phyloP scores from a whole-genome alignment of 2,888 invertebrate species.

The Sphaerophoria taeniata region DNA sequence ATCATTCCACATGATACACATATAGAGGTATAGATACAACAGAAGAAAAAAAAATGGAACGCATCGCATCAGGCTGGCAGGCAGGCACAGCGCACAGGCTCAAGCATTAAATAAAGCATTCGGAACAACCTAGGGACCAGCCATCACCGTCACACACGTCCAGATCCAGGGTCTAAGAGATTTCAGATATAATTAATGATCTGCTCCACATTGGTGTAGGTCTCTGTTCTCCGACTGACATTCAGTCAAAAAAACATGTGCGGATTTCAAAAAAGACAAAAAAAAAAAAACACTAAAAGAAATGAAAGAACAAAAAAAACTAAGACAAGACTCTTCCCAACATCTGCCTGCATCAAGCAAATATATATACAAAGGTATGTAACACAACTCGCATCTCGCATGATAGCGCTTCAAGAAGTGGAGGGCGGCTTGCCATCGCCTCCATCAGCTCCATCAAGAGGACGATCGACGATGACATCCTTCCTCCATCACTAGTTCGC shows the following conservation, averaged over 20 bases:
- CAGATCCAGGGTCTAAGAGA: slow-evolving; percentile 71
- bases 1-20: slow-evolving; percentile 69
- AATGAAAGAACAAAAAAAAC: slow-evolving; percentile 32
- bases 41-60: slow-evolving; percentile 72
- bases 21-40: slow-evolving; percentile 55
- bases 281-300: not conserved
- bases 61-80: slow-evolving; percentile 49
- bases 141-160: slow-evolving; percentile 58
- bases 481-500: slow-evolving; percentile 57
- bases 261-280: slow-evolving; percentile 57
- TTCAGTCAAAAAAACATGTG: slow-evolving; percentile 70
- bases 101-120: no score
- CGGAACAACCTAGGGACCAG: slow-evolving; percentile 51
- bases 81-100: no score
- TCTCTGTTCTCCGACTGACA: slow-evolving; percentile 73
- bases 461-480: slow-evolving; percentile 53
- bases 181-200: slow-evolving; percentile 82
- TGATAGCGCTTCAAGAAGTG: slow-evolving; percentile 14
- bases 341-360: slow-evolving; percentile 64
- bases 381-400: not conserved
- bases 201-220: slow-evolving; percentile 79
- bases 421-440: slow-evolving; percentile 15
- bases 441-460: no score
- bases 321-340: slow-evolving; percentile 45
- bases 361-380: slow-evolving; percentile 53